Evolutionary conservation across 2,797 vertebrate species (phyloP), one percentile per base, ranked within the genome.

Genomic region (Botia kubotai): DNA sequence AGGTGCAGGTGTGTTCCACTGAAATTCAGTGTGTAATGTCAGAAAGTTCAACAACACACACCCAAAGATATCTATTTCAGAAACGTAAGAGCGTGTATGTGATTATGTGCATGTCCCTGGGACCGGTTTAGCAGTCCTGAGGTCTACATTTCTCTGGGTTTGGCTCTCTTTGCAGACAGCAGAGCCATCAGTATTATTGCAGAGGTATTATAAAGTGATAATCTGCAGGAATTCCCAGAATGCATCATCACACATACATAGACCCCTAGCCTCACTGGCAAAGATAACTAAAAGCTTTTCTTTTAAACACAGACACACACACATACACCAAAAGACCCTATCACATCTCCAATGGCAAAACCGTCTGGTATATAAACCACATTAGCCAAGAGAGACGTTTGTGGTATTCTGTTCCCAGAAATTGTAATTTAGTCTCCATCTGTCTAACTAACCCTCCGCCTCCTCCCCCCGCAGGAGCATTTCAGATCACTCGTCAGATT

Each of bases 401-500:
- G 81, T 79, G 87, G 84, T 81, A 84, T 86, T 82, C 74, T 67
- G 17, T 88, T 90, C 86, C 86, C 79, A 83, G 81, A 88, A 33
- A 33, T 5, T 33, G 33, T 33, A 33, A 75, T 60, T 36, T 46
- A 46, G 52, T 81, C 71, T 67, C 73, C 57, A 23, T 79, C 50
- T 70, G 63, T 80, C 48, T 68, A 21, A 77, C 53, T 65, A 68
- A 39, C 57, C n/a, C 63, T 63, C 63, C 4, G 3, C 14, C 66
- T 65, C 21, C 3, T 55, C 19, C 58, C 50, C 62, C 17, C 23
- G 1, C 84, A 95, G 95, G 95, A 86, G 91, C 95, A 0, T 98
- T 97, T 91, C 97, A 98, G 89, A 98, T 98, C 88, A 94, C 87
- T 83, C 96, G 91, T 68, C 97, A 98, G 92, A 95, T 99, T 87